Base-by-base conservation (phyloP, 2,113 vertebrate species). In the Peromyscus polionotus region DNA sequence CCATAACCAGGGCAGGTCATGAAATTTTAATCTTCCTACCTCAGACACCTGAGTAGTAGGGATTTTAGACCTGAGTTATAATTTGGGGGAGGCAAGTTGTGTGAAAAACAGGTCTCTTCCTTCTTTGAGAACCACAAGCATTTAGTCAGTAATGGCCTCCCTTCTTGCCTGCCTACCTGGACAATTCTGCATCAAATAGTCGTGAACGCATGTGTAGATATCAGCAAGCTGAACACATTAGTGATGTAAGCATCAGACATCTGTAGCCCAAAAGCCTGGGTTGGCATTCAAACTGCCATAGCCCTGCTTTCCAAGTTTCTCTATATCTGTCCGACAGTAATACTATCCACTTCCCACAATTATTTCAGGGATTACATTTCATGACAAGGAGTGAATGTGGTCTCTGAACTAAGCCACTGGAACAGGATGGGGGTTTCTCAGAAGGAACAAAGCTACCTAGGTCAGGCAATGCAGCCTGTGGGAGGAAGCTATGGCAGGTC, bases 181-280 rank as follows among this genome's bases (percentile, higher is more conserved):
- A 26, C 10, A 39, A 2, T 83, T 39, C 36, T 83, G 79, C 0
- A 33, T 17, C 14, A 67, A 13, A 65, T 28, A 65, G 12, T n/a
- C 14, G 0, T 22, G 57, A 39, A 28, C 9, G 1, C 1, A 9
- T n/a, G 16, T 7, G 54, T 36, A 13, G 8, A 28, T 19, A 7
- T 5, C 6, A 2, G 16, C 28, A 61, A 36, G 13, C 10, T 9
- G 22, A 67, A 45, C 0, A 12, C 31, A 11, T 33, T 31, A 19
- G 1, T 7, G 31, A 57, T 7, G 20, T 16, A 31, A n/a, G 3
- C 33, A 31, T 45, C 17, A 24, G 1, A 5, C 7, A 5, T 45
- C 39, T 73, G 57, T 9, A 57, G 13, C 86, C 68, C 39, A 12
- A 39, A 59, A 22, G 26, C 39, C 70, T 4, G 5, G n/a, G 17